Evolutionary conservation across 1,140 invertebrate genomes (phyloP).

Genomic region (Neodiprion fabricii): DNA sequence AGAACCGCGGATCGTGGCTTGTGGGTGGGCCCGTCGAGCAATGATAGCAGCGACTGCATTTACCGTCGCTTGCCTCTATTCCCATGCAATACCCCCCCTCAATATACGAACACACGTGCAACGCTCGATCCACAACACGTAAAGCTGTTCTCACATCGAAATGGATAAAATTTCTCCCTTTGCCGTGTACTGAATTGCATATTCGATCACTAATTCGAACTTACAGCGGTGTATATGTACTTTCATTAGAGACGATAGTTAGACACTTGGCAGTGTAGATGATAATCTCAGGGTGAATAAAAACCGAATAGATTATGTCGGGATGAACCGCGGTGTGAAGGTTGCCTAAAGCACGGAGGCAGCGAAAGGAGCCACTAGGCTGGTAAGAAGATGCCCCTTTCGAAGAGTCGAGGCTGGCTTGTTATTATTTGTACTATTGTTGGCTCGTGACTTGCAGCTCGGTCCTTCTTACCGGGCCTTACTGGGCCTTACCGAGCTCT

Average conservation of each 20-base stretch:
- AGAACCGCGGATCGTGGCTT: slow-evolving; percentile 53
- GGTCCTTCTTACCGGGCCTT: slow-evolving; percentile 37
- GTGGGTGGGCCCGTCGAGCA: slow-evolving; percentile 57
- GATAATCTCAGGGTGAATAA: too few species aligned
- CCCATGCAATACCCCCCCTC: slow-evolving; percentile 26
- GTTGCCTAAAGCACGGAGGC: slow-evolving; percentile 33
- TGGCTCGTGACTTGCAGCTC: slow-evolving; percentile 60
- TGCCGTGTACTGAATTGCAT: slow-evolving; percentile 3
- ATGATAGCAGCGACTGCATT: slow-evolving; percentile 38
- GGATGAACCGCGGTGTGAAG: slow-evolving; percentile 26
- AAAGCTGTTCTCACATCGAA: slow-evolving; percentile 18
- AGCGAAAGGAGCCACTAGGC: slow-evolving; percentile 43
- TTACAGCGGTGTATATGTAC: too few species aligned
- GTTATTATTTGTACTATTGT: slow-evolving; percentile 64
- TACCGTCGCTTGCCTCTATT: slow-evolving; percentile 20
- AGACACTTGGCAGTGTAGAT: too few species aligned
- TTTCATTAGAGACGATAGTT: too few species aligned
- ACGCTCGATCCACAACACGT: neutral
- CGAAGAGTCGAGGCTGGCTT: slow-evolving; percentile 44
- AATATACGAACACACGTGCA: slow-evolving; percentile 23
- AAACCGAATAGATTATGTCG: too few species aligned
- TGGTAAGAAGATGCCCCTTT: slow-evolving; percentile 43
- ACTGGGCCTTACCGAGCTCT: slow-evolving; percentile 3
- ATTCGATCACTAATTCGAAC: slow-evolving; percentile 22
- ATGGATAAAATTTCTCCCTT: neutral